These are phyloP conservation scores for Crematogaster levior DNA, from an alignment of 2,888 invertebrate species.

Conservation along the genomic window DNA sequence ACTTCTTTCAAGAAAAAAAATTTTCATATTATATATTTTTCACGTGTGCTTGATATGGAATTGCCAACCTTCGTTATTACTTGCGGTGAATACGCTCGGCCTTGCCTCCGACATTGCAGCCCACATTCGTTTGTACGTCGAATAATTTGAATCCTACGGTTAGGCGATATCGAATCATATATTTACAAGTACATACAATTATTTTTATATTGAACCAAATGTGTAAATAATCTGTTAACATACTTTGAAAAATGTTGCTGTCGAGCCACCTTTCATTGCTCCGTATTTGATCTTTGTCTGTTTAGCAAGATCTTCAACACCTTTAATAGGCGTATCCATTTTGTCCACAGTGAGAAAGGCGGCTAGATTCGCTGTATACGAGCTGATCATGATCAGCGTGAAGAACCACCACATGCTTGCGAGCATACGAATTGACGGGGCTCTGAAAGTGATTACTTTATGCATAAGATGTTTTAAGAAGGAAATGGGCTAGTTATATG, in stretches of 20 bases:
- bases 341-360: conserved; percentile 97
- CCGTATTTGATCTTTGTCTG: conserved; percentile 99
- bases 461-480: too few relatives aligned
- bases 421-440: conserved; percentile 95
- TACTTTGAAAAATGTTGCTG: conserved; percentile 97
- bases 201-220: conserved; percentile 3
- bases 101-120: conserved; percentile 94
- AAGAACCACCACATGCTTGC: conserved; percentile 99
- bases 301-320: conserved; percentile 97
- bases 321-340: conserved; percentile 98
- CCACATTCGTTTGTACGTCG: conserved; percentile 98
- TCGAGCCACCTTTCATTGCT: conserved; percentile 96
- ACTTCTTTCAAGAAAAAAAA: not conserved
- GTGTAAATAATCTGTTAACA: not conserved
- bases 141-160: conserved; percentile 95
- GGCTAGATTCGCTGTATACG: conserved; percentile 98
- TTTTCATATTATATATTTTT: too few relatives aligned
- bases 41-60: conserved; percentile 80
- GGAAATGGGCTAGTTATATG: too few relatives aligned
- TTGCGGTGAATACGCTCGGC: conserved; percentile 94
- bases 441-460: conserved; percentile 86
- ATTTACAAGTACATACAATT: not conserved
- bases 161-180: not conserved
- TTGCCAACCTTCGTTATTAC: conserved; percentile 90
- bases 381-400: conserved; percentile 97